phyloP scores from a whole-genome alignment of 2,113 vertebrate genomes.

The Etia nguti region DNA sequence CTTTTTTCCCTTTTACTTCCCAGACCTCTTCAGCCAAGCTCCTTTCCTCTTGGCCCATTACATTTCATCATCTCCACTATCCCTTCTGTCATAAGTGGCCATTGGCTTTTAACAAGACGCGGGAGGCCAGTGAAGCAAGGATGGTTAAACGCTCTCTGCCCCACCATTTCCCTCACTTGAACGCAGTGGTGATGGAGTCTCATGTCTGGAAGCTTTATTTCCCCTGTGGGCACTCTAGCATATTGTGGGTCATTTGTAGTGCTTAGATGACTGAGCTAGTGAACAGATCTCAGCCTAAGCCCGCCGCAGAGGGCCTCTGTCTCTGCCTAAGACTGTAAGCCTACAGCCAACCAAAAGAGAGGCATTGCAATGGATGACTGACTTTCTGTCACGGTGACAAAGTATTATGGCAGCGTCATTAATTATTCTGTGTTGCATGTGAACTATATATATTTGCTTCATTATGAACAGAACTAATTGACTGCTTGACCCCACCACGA shows the following conservation, averaged over 20 bases:
- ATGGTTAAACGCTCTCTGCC: slow-evolving; percentile 65
- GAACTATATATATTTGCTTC: background rate
- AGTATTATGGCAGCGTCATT: background rate
- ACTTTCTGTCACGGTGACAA: background rate
- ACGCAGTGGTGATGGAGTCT: slow-evolving; percentile 61
- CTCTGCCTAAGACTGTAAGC: slow-evolving; percentile 24
- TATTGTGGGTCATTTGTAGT: slow-evolving; percentile 72
- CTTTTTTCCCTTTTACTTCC: background rate
- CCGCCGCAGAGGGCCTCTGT: slow-evolving; percentile 26
- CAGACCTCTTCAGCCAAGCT: slow-evolving; percentile 33
- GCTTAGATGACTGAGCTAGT: slow-evolving; percentile 60
- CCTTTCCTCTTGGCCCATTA: slow-evolving; percentile 54
- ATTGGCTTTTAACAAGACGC: slow-evolving; percentile 66
- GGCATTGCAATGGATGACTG: background rate
- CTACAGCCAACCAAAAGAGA: slow-evolving; percentile 15
- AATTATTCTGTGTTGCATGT: background rate
- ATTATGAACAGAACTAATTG: background rate
- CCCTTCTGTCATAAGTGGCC: slow-evolving; percentile 67
- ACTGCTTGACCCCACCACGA: background rate
- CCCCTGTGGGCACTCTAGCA: slow-evolving; percentile 65
- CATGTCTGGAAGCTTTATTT: slow-evolving; percentile 73
- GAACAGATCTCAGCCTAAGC: slow-evolving; percentile 56
- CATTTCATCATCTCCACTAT: slow-evolving; percentile 65
- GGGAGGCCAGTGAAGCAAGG: slow-evolving; percentile 57
- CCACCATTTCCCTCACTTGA: slow-evolving; percentile 57